Conservation (phyloP, 2,797 vertebrate genomes). For the Oryzias dopingdopingensis region DNA sequence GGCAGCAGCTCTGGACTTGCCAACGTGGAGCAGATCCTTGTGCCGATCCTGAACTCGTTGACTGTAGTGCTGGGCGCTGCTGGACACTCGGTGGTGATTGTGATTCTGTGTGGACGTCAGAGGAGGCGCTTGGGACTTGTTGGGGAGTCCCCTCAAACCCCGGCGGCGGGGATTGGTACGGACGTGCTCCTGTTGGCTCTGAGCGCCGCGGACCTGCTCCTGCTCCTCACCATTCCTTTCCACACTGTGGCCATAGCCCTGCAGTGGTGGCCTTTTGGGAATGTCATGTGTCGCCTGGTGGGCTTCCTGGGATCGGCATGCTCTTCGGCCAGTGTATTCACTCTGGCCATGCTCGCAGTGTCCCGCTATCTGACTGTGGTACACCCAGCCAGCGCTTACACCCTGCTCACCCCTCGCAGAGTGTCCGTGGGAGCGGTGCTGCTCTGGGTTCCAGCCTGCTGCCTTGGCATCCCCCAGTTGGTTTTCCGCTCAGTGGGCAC, state of each 20-base stretch:
- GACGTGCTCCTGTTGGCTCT: conserved; percentile 75
- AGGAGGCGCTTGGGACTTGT: background rate
- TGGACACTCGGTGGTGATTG: conserved; percentile 74
- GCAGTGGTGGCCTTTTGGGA: conserved; percentile 75
- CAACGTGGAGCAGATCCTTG: conserved; percentile 64
- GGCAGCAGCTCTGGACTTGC: conserved; percentile 23
- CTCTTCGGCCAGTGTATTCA: conserved; percentile 74
- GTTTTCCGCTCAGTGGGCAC: conserved; percentile 61
- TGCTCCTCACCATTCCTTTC: conserved; percentile 75
- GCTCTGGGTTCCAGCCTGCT: conserved; percentile 73
- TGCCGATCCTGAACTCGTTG: conserved; percentile 73
- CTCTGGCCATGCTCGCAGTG: conserved; percentile 68
- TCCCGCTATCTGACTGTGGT: conserved; percentile 78
- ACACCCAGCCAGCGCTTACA: conserved; percentile 62
- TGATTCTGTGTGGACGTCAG: conserved; percentile 66
- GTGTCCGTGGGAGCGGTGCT: conserved; percentile 34
- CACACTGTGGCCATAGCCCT: conserved; percentile 68
- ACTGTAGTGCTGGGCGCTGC: conserved; percentile 68
- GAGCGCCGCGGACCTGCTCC: conserved; percentile 72
- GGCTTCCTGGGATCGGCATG: conserved; percentile 75
- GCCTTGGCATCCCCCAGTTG: conserved; percentile 74
- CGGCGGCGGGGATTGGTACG: conserved; percentile 60
- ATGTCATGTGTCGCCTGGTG: conserved; percentile 71
- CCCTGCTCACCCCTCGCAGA: conserved; percentile 52
- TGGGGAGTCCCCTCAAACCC: conserved; percentile 24